Evolutionary conservation across 2,113 vertebrate species (phyloP).

Genomic region (Xenopus borealis): DNA sequence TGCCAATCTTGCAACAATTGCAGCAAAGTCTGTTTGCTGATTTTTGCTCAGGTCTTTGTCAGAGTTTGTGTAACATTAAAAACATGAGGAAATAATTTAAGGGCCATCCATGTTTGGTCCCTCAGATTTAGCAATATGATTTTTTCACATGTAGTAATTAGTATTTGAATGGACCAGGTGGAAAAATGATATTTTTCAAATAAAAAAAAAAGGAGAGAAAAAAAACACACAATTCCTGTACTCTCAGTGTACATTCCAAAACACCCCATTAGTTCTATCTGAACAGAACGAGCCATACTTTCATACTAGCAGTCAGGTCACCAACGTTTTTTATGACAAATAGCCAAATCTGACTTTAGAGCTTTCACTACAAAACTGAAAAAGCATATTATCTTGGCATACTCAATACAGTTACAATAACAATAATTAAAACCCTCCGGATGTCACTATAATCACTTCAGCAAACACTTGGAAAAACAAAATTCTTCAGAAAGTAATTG

Average conservation of each 20-base stretch:
- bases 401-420: background rate
- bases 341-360: too few species aligned
- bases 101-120: background rate
- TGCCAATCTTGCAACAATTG: too few species aligned
- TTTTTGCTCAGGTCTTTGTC: too few species aligned
- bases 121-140: slow-evolving; percentile 14
- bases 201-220: background rate
- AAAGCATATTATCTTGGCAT: background rate
- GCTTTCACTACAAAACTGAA: too few species aligned
- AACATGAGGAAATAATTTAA: slow-evolving; percentile 36
- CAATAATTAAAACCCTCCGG: slow-evolving; percentile 3
- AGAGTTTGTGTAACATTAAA: background rate
- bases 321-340: too few species aligned
- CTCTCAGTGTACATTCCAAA: too few species aligned
- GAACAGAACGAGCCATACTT: too few species aligned
- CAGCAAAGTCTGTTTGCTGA: too few species aligned
- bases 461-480: background rate
- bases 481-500: background rate
- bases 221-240: too few species aligned
- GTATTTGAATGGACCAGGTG: background rate
- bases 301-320: too few species aligned
- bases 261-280: too few species aligned
- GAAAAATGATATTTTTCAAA: background rate
- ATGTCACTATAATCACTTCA: slow-evolving; percentile 6
- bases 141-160: background rate